Base-by-base conservation (phyloP, 1,140 invertebrate genomes). In the Scaptomyza graminum region DNA sequence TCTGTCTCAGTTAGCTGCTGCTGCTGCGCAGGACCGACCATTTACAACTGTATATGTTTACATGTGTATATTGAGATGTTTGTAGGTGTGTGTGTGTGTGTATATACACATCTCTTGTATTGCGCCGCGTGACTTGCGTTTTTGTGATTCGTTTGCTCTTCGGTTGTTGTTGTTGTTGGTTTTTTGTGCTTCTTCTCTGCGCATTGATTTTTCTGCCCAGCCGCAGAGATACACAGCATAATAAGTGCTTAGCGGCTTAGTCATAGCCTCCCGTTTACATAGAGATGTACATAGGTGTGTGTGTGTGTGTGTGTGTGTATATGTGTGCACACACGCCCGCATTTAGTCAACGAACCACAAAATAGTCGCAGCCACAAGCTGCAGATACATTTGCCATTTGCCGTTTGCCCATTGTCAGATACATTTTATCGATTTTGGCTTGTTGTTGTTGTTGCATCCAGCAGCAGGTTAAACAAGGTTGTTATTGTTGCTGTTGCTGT, bases 321-420 rank as follows among this genome's bases (percentile, higher is more conserved):
- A 51, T 56, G 41, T 49, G 84, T 3, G 76, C 74, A 65, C 74
- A 85, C 79, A 84, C 82, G 82, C 82, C 82, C 82, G 82, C 82
- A 87, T 87, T 87, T 88, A 87, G 82, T 79, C 82, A 87, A 87
- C 82, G 82, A 87, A 77, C 74, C 78, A 80, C 76, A 79, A 74
- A 79, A 52, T 69, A 75, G 67, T 31, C 76, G 76, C 64, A 70
- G 81, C 78, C 83, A 82, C 79, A 83, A 34, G 31, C 75, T 75
- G 71, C 74, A 82, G 79, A 83, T 82, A 82, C 79, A 83, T 64
- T 74, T 74, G 52, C 31, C 22, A 83, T 61, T 34, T 22, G n/a
- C n/a, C n/a, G n/a, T n/a, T n/a, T 74, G 68, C 46, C 31, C 31
- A 50, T 47, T 44, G 43, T 12, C 61, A 59, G 46, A 28, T 46